Conservation (phyloP, 2,113 vertebrate genomes). For the Cebus imitator region DNA sequence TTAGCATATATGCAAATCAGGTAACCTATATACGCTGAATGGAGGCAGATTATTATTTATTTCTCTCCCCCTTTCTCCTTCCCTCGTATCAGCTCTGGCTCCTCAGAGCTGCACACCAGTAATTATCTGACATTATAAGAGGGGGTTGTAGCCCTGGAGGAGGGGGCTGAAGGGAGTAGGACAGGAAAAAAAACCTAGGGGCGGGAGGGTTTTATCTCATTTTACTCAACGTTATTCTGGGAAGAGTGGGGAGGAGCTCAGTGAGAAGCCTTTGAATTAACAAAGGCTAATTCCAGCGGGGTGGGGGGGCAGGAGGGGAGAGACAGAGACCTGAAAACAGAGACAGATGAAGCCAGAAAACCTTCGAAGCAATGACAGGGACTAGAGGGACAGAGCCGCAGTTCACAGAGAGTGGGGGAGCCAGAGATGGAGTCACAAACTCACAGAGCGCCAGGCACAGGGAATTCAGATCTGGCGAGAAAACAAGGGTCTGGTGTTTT, state of each 20-base stretch:
- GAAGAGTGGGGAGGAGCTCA: conserved; percentile 46
- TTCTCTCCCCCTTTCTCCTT: conserved; percentile 57
- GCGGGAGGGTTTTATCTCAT: conserved; percentile 57
- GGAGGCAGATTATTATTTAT: conserved; percentile 79
- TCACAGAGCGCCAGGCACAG: not conserved
- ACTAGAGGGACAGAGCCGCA: not conserved
- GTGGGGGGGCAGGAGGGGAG: not conserved
- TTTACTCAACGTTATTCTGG: conserved; percentile 67
- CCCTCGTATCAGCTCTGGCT: conserved; percentile 49
- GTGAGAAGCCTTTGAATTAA: conserved; percentile 62
- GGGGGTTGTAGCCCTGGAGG: conserved; percentile 45
- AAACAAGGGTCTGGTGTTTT: not conserved
- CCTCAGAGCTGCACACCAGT: conserved; percentile 60
- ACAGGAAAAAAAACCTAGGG: conserved; percentile 35
- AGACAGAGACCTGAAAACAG: conserved; percentile 8
- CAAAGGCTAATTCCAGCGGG: conserved; percentile 27
- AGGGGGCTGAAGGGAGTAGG: not conserved
- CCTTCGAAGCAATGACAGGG: not conserved
- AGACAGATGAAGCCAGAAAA: not conserved
- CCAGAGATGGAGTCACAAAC: not conserved
- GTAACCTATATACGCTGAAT: conserved; percentile 78
- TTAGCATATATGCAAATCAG: conserved; percentile 97
- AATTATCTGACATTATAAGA: conserved; percentile 69
- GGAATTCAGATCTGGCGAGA: not conserved
- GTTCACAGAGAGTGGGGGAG: not conserved